Base-by-base conservation (phyloP, 2,113 vertebrate species). In the Osmerus mordax region DNA sequence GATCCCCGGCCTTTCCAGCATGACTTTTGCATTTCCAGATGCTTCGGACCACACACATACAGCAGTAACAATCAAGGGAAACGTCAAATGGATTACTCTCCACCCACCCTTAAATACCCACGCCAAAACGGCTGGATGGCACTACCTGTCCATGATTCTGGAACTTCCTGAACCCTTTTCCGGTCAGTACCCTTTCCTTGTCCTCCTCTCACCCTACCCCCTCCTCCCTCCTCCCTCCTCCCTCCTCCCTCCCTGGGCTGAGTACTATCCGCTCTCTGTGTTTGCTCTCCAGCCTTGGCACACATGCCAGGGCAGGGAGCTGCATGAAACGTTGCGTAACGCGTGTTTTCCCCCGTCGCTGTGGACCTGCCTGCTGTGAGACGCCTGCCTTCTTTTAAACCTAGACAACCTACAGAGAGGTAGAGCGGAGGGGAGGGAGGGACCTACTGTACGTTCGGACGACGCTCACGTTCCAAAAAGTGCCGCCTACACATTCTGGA, bases 241-340 rank as follows among this genome's bases (percentile, higher is more conserved):
- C 55, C 53, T 13, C 18, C 36, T 25, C 14, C 18, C 11, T 66
- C 25, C 14, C 56, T 52, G 63, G 29, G n/a, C 21, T 3, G 19
- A 21, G 29, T 23, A 73, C 19, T 51, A 8, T 56, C 55, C 12
- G 4, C 64, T 28, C 55, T 21, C 59, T 63, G 15, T 53, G 18
- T 71, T 64, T 71, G 59, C 25, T 54, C 60, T 71, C 41, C 47
- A 21, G 56, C 58, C 69, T 60, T 47, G 41, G 29, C 56, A 63
- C 70, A 53, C 47, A 71, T 18, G 23, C 19, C 59, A 62, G 23
- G 60, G 41, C 36, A 1, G 41, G 19, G 68, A 52, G 70, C 51
- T 29, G 41, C 59, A 71, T 36, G 56, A 54, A 63, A 54, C 63
- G 14, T 53, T 74, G 65, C 72, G 53, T 63, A 74, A 74, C 58